Conservation (phyloP, 2,797 vertebrate species). For the Otolemur crassicaudatus region DNA sequence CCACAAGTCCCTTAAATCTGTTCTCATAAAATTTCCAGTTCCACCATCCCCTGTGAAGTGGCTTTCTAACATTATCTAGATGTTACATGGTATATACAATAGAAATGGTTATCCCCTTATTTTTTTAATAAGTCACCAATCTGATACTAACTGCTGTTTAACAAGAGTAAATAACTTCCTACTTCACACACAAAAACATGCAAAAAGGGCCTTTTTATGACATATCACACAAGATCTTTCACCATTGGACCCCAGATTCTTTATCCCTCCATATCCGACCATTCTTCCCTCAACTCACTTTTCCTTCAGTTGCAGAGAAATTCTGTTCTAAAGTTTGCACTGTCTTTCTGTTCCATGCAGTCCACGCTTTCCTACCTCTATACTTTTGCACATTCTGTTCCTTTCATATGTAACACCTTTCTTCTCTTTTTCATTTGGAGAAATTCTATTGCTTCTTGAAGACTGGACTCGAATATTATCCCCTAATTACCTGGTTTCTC, state of each 20-base stretch:
- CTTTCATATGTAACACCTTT: neutral
- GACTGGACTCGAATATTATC: neutral
- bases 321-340: neutral
- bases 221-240: neutral
- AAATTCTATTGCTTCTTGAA: neutral
- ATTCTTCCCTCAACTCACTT: neutral
- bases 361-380: neutral
- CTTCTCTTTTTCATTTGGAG: neutral
- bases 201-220: neutral
- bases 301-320: neutral
- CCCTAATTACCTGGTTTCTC: neutral
- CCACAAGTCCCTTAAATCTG: constrained; percentile 47
- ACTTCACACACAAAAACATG: neutral
- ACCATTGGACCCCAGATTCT: neutral
- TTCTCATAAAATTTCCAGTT: constrained; percentile 58
- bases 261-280: neutral
- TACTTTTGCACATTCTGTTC: neutral
- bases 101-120: neutral
- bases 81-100: neutral
- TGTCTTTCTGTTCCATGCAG: neutral
- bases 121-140: neutral
- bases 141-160: neutral
- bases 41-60: neutral
- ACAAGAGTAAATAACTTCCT: neutral
- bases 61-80: constrained; percentile 22